Evolutionary conservation across 2,888 invertebrate species (phyloP), one percentile per base, ranked within the genome.

Genomic region (Folsomia candida): DNA sequence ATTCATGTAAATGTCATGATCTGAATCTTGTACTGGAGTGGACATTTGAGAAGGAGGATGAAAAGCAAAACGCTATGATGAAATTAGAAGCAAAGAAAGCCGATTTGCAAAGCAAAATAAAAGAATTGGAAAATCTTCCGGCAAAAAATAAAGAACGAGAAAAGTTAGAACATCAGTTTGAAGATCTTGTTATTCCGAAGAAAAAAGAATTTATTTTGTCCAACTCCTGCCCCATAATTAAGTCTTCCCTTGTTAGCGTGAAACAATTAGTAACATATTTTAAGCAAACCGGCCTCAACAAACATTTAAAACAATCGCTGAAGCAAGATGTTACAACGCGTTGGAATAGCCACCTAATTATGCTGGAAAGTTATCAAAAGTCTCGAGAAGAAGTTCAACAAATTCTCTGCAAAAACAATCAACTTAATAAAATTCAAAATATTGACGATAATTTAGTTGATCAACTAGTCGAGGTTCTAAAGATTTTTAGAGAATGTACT

Each of bases 301-400:
- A 27, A 24, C 2, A 65, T 60, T 20, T 47, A 14, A 1, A 22
- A 58, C 20, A 37, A 2, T 26, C 51, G 2, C 28, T 71, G 28
- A 71, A 71, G 22, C 67, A 70, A 27, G 70, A 70, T n/a, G 54
- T 60, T 9, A 3, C 18, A 22, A 70, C 70, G 2, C 51, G 70
- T 0, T 70, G 70, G 70, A 67, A 66, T 20, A 24, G 24, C 18
- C 1, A 51, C 29, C 66, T 70, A 1, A 61, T 11, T 2, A 70
- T 70, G 70, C 24, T 70, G 18, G 54, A 70, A 29, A 67, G 66
- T 1, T 66, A 54, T 24, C 2, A 29, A 4, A 61, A 67, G 6
- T 14, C 61, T 0, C 6, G n/a, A 1, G 54, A 51, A 2, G 54
- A 70, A 22, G 62, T 67, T 1, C 66, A 67, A 25, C 22, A 59